Percentiles rank a stretch among this genome's conserved stretches.
Evolutionary conservation across 2,888 invertebrate species (phyloP).

Genomic region (Diloba caeruleocephala): DNA sequence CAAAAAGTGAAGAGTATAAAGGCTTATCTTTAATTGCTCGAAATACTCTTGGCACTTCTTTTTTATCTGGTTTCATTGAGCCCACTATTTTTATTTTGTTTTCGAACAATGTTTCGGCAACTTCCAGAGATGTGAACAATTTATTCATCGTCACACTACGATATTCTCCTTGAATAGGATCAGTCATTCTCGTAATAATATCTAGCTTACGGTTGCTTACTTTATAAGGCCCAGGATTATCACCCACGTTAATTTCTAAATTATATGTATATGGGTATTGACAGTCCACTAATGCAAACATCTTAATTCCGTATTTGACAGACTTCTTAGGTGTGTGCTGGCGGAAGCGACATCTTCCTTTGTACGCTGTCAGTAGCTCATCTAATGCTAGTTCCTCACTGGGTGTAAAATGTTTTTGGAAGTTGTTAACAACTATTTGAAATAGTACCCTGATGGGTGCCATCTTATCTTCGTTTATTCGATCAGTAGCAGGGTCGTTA

Average conservation of each 20-base stretch:
- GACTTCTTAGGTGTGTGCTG: slow-evolving; percentile 30
- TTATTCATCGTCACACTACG: slow-evolving; percentile 36
- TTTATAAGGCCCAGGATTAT: slow-evolving; percentile 35
- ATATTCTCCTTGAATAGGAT: slow-evolving; percentile 41
- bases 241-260: slow-evolving; percentile 37
- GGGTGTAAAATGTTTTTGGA: slow-evolving; percentile 37
- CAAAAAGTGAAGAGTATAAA: slow-evolving; percentile 28
- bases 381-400: slow-evolving; percentile 35
- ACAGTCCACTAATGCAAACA: slow-evolving; percentile 40
- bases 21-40: slow-evolving; percentile 18
- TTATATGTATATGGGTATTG: slow-evolving; percentile 40
- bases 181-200: slow-evolving; percentile 32
- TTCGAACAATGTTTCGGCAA: slow-evolving; percentile 26
- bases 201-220: slow-evolving; percentile 24
- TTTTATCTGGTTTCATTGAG: slow-evolving; percentile 25
- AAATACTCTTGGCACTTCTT: slow-evolving; percentile 37
- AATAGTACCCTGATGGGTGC: slow-evolving; percentile 35
- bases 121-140: slow-evolving; percentile 30
- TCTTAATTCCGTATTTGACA: slow-evolving; percentile 27
- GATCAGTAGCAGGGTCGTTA: slow-evolving; percentile 14
- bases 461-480: slow-evolving; percentile 28
- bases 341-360: slow-evolving; percentile 38
- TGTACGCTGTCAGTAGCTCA: slow-evolving; percentile 22
- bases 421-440: slow-evolving; percentile 35
- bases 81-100: slow-evolving; percentile 32